These are phyloP conservation scores for Lates calcarifer DNA, from an alignment of 2,113 vertebrate genomes.

Conservation along the genomic window DNA sequence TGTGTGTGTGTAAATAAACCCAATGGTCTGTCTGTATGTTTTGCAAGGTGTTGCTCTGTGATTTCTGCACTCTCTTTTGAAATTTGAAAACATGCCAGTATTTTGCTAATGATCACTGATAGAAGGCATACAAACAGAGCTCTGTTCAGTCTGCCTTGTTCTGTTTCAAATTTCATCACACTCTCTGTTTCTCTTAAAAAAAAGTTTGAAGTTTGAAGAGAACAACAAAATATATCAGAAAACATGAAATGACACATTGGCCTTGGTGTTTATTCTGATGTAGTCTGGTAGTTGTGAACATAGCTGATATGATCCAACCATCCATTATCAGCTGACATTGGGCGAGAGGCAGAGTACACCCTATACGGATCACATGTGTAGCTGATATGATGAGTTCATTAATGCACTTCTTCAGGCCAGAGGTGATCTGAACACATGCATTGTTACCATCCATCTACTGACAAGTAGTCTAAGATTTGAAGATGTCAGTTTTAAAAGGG, in stretches of 20 bases:
- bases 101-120: constrained; percentile 38
- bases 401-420: neutral
- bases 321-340: too few species aligned
- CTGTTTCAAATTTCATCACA: neutral
- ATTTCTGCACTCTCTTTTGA: constrained; percentile 34
- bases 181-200: neutral
- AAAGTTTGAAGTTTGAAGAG: neutral
- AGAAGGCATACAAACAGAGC: constrained; percentile 4
- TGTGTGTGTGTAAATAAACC: constrained; percentile 56
- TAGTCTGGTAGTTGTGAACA: neutral
- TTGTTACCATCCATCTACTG: too few species aligned
- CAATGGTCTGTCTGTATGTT: constrained; percentile 48
- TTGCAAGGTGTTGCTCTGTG: constrained; percentile 52
- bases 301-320: neutral
- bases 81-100: constrained; percentile 30
- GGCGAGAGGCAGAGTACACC: too few species aligned
- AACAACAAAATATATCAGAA: neutral
- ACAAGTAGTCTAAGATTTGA: too few species aligned
- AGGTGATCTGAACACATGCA: too few species aligned
- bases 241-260: too few species aligned
- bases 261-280: too few species aligned
- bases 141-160: neutral
- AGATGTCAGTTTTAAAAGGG: too few species aligned
- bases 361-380: too few species aligned
- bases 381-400: neutral